These are phyloP conservation scores for Phrynosoma platyrhinos DNA, from an alignment of 2,113 vertebrate genomes.

Conservation along the genomic window DNA sequence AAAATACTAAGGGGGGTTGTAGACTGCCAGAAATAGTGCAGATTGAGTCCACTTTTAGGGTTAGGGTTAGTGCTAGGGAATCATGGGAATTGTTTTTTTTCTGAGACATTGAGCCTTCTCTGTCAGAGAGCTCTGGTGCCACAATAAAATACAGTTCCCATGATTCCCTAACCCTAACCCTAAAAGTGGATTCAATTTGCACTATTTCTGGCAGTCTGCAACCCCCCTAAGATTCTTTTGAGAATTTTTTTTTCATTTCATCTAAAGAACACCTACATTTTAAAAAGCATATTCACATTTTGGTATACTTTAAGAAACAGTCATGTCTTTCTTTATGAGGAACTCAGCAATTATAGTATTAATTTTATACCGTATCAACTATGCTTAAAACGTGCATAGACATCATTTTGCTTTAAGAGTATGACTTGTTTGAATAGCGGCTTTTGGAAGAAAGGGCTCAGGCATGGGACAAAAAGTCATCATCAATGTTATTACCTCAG, in stretches of 20 bases:
- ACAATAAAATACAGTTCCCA: no score
- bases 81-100: no score
- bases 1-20: neutral
- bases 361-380: neutral
- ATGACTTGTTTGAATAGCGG: neutral
- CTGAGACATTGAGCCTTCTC: no score
- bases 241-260: no score
- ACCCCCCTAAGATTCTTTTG: no score
- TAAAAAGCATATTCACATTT: neutral
- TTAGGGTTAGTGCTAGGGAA: no score
- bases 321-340: neutral
- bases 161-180: no score
- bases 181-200: no score
- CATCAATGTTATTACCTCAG: slow-evolving; percentile 84
- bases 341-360: neutral
- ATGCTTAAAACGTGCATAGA: neutral
- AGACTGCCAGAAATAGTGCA: no score
- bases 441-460: neutral
- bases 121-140: no score
- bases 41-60: no score
- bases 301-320: neutral
- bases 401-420: neutral
- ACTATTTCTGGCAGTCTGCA: no score
- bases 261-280: neutral
- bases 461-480: neutral